These are phyloP conservation scores for Oreohelix idahoensis DNA, from an alignment of 1,140 invertebrate genomes.

Conservation along the genomic window DNA sequence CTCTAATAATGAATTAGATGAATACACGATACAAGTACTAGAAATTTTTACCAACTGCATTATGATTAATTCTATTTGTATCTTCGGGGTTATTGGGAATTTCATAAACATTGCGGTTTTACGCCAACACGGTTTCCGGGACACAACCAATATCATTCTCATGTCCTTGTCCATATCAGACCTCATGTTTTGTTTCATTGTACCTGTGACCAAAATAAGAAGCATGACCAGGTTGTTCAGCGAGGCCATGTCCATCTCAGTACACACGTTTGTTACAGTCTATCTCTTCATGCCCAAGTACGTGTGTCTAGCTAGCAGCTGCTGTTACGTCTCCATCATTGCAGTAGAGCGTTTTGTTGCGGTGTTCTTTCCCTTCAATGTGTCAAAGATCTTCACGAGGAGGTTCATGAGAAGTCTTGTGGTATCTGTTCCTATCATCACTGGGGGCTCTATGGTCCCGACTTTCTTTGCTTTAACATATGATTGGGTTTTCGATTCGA, in stretches of 20 bases:
- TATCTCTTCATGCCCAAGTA: not conserved
- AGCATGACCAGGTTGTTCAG: not conserved
- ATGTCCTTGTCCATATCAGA: not conserved
- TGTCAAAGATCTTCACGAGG: not conserved
- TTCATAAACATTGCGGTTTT: constrained; percentile 6
- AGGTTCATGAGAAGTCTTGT: not conserved
- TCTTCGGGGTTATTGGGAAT: constrained; percentile 16
- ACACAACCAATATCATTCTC: constrained; percentile 6
- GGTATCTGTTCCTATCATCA: not conserved
- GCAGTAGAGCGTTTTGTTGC: constrained; percentile 20
- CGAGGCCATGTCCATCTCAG: not conserved
- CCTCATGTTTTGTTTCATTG: not conserved
- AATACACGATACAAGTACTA: not conserved
- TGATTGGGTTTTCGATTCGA: not conserved
- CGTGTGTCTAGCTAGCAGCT: not conserved
- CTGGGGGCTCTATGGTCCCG: not conserved
- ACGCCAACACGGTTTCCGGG: not conserved
- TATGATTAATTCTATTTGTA: not conserved
- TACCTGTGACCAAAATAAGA: not conserved
- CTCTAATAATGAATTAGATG: not conserved
- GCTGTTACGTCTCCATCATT: not conserved
- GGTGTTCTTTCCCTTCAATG: constrained; percentile 17
- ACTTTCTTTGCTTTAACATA: not conserved
- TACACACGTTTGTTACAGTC: not conserved
- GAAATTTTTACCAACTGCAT: not conserved